These are phyloP conservation scores for Dendrolimus pini DNA, from an alignment of 2,888 invertebrate genomes.

Conservation along the genomic window DNA sequence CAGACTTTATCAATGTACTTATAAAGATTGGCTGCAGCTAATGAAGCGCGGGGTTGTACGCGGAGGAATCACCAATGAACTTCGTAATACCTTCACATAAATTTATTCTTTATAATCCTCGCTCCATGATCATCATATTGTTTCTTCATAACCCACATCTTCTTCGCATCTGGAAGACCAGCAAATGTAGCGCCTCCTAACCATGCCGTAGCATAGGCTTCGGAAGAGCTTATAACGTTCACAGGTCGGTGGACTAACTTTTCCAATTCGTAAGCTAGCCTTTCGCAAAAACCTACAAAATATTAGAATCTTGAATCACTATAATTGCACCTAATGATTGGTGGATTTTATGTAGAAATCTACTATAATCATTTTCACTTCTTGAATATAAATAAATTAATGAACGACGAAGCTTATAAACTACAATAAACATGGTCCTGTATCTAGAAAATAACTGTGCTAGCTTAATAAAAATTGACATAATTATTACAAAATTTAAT, in stretches of 20 bases:
- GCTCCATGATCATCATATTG: constrained; percentile 53
- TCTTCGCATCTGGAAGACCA: constrained; percentile 33
- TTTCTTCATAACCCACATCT: constrained; percentile 43
- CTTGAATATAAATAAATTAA: background rate
- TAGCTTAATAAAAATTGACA: too few relatives aligned
- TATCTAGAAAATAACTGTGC: too few relatives aligned
- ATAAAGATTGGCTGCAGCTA: too few relatives aligned
- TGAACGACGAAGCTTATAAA: too few relatives aligned
- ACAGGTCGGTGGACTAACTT: constrained; percentile 21
- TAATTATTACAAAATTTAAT: too few relatives aligned
- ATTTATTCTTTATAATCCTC: constrained; percentile 48
- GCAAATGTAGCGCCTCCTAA: constrained; percentile 57
- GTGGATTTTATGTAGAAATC: too few relatives aligned
- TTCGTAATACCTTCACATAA: constrained; percentile 17
- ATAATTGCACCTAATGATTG: too few relatives aligned
- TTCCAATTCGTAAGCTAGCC: constrained; percentile 38
- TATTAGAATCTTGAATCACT: background rate
- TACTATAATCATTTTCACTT: background rate
- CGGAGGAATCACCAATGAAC: too few relatives aligned
- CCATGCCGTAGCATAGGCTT: constrained; percentile 46
- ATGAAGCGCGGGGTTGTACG: too few relatives aligned
- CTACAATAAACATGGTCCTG: too few relatives aligned
- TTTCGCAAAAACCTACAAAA: constrained; percentile 28
- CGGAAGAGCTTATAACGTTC: constrained; percentile 30
- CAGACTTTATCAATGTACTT: too few relatives aligned